A percentile compares a stretch with the other conserved stretches of the same genome.
These are phyloP conservation scores for Dipodomys merriami DNA, from an alignment of 2,113 vertebrate genomes.

Conservation along the genomic window DNA sequence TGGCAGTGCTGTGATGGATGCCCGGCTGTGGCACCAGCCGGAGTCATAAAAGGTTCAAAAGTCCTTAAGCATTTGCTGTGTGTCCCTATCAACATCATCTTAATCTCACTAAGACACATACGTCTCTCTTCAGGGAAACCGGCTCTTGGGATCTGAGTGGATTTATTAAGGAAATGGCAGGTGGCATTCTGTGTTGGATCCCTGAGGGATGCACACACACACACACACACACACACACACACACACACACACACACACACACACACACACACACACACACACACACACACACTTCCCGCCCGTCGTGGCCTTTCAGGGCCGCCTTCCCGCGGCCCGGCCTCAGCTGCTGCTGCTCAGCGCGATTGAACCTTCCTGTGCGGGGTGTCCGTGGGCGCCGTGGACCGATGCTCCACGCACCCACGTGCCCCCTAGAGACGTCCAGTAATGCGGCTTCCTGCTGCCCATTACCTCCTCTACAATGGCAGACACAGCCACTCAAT, in stretches of 20 bases:
- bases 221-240: no score
- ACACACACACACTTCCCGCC: no score
- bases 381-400: conserved; percentile 5
- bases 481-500: neutral
- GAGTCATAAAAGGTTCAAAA: conserved; percentile 83
- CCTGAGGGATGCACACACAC: conserved; percentile 52
- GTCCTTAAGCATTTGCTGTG: conserved; percentile 81
- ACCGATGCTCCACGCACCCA: conserved; percentile 60
- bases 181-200: conserved; percentile 78
- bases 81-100: conserved; percentile 83
- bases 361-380: conserved; percentile 78
- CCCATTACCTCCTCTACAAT: neutral
- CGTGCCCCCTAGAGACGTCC: conserved; percentile 37
- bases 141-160: conserved; percentile 77
- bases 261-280: no score
- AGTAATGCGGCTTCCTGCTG: conserved; percentile 16
- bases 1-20: conserved; percentile 71
- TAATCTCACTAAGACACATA: conserved; percentile 81
- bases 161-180: conserved; percentile 81
- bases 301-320: no score
- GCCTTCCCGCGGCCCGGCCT: no score
- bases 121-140: conserved; percentile 82
- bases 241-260: no score
- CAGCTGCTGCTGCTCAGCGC: conserved; percentile 53
- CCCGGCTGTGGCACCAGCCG: conserved; percentile 64